Percentiles rank a stretch among this genome's conserved stretches.
phyloP scores from a whole-genome alignment of 2,888 invertebrate genomes.

The Odontocolon sp. region DNA sequence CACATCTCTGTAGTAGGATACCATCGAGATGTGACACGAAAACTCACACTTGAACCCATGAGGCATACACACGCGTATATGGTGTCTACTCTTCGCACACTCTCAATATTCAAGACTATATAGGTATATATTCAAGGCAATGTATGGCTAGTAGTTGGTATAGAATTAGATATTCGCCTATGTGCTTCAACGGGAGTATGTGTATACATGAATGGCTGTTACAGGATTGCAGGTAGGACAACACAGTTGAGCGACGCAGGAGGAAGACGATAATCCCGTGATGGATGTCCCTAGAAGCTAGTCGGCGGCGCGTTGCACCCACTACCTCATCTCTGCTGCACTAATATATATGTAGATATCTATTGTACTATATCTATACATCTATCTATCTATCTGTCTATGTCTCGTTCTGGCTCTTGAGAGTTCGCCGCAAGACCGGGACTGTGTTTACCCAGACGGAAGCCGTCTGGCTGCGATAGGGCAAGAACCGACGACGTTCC shows the following conservation, averaged over 20 bases:
- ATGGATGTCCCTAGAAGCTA: constrained; percentile 72
- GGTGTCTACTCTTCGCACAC: neutral
- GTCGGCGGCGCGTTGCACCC: constrained; percentile 35
- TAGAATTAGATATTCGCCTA: constrained; percentile 1
- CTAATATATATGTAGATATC: constrained; percentile 5
- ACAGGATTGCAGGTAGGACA: constrained; percentile 7
- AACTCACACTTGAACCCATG: neutral
- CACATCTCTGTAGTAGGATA: constrained; percentile 52
- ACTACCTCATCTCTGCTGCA: constrained; percentile 10
- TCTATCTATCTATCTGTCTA: constrained; percentile 46
- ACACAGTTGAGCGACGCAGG: constrained; percentile 13
- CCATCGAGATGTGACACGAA: neutral
- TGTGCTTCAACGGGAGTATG: too few species aligned
- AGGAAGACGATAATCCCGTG: constrained; percentile 75
- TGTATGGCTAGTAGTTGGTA: neutral
- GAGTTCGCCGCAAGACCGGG: constrained; percentile 51
- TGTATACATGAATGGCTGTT: constrained; percentile 32
- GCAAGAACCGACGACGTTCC: constrained; percentile 56
- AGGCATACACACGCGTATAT: constrained; percentile 10
- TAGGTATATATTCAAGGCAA: neutral
- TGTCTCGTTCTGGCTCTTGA: constrained; percentile 52
- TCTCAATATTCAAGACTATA: neutral
- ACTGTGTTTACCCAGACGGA: constrained; percentile 79
- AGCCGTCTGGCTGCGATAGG: constrained; percentile 76
- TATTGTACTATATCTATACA: neutral